Evolutionary conservation across 1,140 invertebrate species (phyloP), one percentile per base, ranked within the genome.

Genomic region (Lordiphosa mommai): DNA sequence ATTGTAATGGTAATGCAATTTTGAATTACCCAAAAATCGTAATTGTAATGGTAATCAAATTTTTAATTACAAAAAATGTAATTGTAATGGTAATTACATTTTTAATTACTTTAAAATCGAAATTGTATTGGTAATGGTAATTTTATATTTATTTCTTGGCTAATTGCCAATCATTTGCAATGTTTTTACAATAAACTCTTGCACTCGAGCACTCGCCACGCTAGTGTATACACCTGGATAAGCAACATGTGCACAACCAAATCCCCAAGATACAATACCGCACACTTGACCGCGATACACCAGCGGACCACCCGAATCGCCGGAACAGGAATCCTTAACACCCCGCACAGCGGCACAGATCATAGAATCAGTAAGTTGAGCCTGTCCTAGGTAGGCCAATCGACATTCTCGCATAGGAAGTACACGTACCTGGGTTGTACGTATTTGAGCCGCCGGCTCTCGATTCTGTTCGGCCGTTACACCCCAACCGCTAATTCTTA

Each of bases 181-280:
- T 1, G 58, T 86, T 48, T 67, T 47, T 16, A 58, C 46, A 40
- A 88, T 73, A 17, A 88, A 88, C 0, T 13, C 7, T 1, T 44
- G 46, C 4, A 88, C 72, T 13, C 76, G 65, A 1, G 7, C 8
- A 46, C 80, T 88, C 13, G 93, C 93, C 1, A 96, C 92, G 61
- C 92, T 91, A 0, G 95, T 95, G 77, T 96, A 96, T 0, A 96
- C 94, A 8, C 95, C 95, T 2, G 95, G 95, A 82, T 92, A 94
- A 1, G 91, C 90, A 0, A 91, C 80, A 32, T 92, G 89, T 0
- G 92, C 95, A 80, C 95, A 96, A 4, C 86, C 86, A 10, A 88
- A 80, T 40, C 86, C 86, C 86, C 86, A 88, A 1, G 94, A 95
- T 0, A 94, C 92, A 41, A 95, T 90, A 29, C 94, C 94, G 23